Conservation (phyloP, 2,113 vertebrate species). For the Pteruthius melanotis region DNA sequence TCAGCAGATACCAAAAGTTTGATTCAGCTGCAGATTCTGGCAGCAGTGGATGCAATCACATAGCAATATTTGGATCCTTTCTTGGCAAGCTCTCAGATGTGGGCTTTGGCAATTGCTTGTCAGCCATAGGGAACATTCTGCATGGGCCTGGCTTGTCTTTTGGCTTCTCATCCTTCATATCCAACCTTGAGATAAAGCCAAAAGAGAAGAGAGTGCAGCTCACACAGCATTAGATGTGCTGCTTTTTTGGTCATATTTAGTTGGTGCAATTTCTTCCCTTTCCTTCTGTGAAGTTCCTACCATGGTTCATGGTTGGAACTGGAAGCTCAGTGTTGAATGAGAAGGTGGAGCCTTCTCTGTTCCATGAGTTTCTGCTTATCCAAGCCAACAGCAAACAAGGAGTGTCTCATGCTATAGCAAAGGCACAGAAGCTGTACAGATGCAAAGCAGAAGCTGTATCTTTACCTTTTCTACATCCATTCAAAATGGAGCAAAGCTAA, state of each 20-base stretch:
- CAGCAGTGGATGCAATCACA: background rate
- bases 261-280: background rate
- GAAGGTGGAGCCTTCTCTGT: background rate
- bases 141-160: background rate
- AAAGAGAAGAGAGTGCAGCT: background rate
- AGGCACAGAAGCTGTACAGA: background rate
- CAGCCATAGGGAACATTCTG: background rate
- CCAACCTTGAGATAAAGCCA: background rate
- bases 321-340: background rate
- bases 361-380: background rate
- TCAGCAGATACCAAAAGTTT: background rate
- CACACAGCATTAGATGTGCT: background rate
- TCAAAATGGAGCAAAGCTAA: background rate
- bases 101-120: background rate
- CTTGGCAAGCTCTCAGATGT: background rate
- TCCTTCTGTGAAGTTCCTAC: background rate
- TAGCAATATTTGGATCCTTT: background rate
- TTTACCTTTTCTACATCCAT: background rate
- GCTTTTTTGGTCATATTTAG: background rate
- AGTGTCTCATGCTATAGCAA: background rate
- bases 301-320: background rate
- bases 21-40: background rate
- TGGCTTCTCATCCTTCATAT: background rate
- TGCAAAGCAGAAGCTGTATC: background rate
- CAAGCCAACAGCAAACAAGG: background rate